Evolutionary conservation across 2,113 vertebrate genomes (phyloP).

Genomic region (Fulmarus glacialis): DNA sequence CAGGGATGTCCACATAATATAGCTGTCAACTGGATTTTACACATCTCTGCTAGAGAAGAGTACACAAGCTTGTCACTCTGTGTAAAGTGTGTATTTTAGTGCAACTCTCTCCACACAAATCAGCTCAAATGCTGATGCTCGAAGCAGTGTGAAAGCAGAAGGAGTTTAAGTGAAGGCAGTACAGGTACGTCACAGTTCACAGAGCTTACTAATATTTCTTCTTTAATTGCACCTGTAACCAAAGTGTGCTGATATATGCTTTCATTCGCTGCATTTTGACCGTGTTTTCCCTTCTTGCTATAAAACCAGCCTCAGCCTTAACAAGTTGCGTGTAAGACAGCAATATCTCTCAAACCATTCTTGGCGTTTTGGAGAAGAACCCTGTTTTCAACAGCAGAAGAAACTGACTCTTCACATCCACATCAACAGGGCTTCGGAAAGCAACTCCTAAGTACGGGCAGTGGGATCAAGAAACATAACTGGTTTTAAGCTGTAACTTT

Average conservation of each 20-base stretch:
- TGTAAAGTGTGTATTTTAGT: background rate
- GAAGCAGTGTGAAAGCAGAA: background rate
- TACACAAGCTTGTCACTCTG: background rate
- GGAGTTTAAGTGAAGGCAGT: background rate
- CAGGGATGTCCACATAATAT: background rate
- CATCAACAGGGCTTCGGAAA: background rate
- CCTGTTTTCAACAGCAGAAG: background rate
- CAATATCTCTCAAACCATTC: background rate
- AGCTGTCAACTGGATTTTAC: conserved; percentile 7
- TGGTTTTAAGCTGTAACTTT: background rate
- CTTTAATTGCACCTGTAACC: conserved; percentile 20
- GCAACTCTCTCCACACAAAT: background rate
- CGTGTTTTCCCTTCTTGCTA: background rate
- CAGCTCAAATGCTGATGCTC: background rate
- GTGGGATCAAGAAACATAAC: background rate
- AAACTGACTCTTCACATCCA: background rate
- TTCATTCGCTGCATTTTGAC: background rate
- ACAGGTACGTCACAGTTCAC: background rate
- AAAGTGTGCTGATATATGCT: background rate
- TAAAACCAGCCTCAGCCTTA: background rate
- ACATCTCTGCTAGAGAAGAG: background rate
- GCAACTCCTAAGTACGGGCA: background rate
- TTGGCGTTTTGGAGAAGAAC: background rate
- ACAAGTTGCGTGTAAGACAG: background rate
- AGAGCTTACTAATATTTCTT: background rate